Conservation (phyloP, 2,113 vertebrate species). For the Gavia stellata region DNA sequence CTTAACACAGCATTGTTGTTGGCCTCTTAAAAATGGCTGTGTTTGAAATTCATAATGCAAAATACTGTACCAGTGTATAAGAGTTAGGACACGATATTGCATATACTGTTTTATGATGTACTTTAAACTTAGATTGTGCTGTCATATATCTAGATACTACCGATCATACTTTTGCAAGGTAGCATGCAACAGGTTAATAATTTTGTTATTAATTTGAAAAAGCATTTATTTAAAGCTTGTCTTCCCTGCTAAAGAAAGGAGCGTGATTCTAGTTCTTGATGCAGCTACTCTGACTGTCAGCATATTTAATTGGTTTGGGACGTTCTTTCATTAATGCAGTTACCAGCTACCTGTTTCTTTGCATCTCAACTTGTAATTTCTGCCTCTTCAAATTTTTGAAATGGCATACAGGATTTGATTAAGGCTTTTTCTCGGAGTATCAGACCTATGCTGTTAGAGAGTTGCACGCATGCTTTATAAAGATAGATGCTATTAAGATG, state of each 20-base stretch:
- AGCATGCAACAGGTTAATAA: not conserved
- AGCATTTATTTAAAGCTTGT: not conserved
- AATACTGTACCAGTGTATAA: not conserved
- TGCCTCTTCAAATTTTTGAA: not conserved
- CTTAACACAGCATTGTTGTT: not conserved
- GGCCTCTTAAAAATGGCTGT: not conserved
- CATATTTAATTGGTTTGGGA: not conserved
- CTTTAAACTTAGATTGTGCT: not conserved
- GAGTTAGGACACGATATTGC: not conserved
- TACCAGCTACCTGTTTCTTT: not conserved
- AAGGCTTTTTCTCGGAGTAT: not conserved
- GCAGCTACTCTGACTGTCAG: not conserved
- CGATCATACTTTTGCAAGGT: not conserved
- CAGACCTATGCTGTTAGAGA: not conserved
- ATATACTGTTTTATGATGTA: not conserved
- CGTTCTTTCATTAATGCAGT: not conserved
- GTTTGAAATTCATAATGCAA: not conserved
- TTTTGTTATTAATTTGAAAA: constrained; percentile 13
- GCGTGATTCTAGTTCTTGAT: not conserved
- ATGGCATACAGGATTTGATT: not conserved
- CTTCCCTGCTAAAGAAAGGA: not conserved
- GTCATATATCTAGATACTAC: not conserved
- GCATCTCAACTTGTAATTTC: not conserved
- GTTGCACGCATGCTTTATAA: not conserved
- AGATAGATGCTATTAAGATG: not conserved